phyloP scores from a whole-genome alignment of 2,113 vertebrate genomes.

The Brachypteracias leptosomus region DNA sequence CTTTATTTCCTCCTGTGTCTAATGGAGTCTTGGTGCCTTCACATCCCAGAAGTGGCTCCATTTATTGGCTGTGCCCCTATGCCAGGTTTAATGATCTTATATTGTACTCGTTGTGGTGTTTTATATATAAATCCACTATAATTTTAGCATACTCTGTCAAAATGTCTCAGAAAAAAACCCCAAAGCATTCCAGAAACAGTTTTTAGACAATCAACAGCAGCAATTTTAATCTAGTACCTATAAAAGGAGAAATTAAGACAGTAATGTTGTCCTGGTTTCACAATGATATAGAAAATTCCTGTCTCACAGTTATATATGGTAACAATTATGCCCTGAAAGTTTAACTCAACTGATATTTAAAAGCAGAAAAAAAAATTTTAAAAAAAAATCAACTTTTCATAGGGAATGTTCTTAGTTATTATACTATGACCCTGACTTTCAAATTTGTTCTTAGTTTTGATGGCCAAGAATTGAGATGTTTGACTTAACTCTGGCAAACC shows the following conservation, averaged over 20 bases:
- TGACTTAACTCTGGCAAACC: conserved; percentile 16
- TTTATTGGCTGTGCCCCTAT: not conserved
- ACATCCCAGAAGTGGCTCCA: not conserved
- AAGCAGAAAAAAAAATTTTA: not conserved
- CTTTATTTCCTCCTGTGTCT: not conserved
- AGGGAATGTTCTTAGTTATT: not conserved
- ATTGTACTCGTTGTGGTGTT: not conserved
- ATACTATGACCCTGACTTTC: not conserved
- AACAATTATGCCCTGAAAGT: not conserved
- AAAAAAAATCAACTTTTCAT: not conserved
- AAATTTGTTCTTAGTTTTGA: conserved; percentile 11
- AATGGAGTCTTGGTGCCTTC: not conserved
- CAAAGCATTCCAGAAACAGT: not conserved
- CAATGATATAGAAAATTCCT: not conserved
- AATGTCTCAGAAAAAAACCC: not conserved
- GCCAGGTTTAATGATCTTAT: not conserved
- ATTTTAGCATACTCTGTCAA: not conserved
- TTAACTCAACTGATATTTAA: not conserved
- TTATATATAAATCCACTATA: not conserved
- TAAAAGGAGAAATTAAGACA: not conserved
- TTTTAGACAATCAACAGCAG: not conserved
- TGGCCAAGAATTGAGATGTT: conserved; percentile 30
- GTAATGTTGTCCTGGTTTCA: not conserved
- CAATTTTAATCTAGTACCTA: not conserved
- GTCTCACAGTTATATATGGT: not conserved